A percentile compares a stretch with the other conserved stretches of the same genome.
Conservation (phyloP, 1,140 invertebrate species). For the Akabosia matsudoensis region DNA sequence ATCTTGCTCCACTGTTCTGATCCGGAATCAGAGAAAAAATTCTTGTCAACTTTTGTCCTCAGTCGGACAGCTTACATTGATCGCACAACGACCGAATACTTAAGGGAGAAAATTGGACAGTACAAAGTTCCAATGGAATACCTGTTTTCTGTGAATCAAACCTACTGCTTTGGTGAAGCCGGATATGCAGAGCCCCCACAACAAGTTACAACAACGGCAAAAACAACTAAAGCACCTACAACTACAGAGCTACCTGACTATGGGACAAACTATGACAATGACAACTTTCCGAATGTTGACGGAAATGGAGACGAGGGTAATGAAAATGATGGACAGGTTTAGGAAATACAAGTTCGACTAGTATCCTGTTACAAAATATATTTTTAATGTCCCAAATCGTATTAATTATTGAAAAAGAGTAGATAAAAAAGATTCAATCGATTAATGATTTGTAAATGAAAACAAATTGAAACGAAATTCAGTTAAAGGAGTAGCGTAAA, state of each 20-base stretch:
- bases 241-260: background rate
- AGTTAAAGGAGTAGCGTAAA: too few species aligned
- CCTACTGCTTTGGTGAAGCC: conserved; percentile 54
- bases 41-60: conserved; percentile 78
- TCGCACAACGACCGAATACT: conserved; percentile 60
- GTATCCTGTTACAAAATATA: background rate
- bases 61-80: conserved; percentile 62
- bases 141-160: conserved; percentile 75
- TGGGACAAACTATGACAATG: background rate
- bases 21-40: conserved; percentile 69
- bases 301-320: too few species aligned
- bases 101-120: conserved; percentile 61
- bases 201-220: background rate
- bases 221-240: background rate
- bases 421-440: background rate
- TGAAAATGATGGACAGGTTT: too few species aligned
- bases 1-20: conserved; percentile 79
- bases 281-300: too few species aligned
- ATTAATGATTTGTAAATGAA: background rate
- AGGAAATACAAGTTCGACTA: too few species aligned
- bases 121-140: conserved; percentile 77
- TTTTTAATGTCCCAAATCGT: background rate
- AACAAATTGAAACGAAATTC: too few species aligned
- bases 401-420: background rate
- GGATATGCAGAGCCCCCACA: background rate